Percentiles rank a stretch among this genome's conserved stretches.
Evolutionary conservation across 2,888 invertebrate genomes (phyloP).

Genomic region (Drosophila melanosoma): DNA sequence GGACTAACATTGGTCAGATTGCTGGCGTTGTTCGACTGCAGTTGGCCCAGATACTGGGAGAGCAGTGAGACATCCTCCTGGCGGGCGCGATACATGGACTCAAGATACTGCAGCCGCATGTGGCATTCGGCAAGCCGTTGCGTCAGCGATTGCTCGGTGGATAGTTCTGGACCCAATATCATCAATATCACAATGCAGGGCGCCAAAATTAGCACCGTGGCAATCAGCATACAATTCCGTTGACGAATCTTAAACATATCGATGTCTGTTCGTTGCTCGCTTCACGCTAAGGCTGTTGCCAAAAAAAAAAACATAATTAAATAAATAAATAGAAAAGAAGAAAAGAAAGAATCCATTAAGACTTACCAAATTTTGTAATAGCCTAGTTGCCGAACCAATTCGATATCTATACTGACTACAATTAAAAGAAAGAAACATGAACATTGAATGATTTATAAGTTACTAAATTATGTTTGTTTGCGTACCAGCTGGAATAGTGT

Average conservation of each 20-base stretch:
- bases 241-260: constrained; percentile 85
- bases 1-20: constrained; percentile 43
- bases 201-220: constrained; percentile 86
- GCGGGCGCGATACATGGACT: constrained; percentile 91
- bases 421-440: not conserved
- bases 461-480: not conserved
- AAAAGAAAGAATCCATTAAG: not conserved
- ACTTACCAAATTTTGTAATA: constrained; percentile 26
- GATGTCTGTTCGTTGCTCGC: constrained; percentile 21
- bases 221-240: constrained; percentile 87
- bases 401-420: constrained; percentile 21
- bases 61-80: constrained; percentile 91
- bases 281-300: constrained; percentile 9
- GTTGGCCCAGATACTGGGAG: constrained; percentile 88
- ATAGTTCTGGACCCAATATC: constrained; percentile 86
- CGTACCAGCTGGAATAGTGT: constrained; percentile 35
- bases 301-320: not conserved
- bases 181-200: constrained; percentile 86
- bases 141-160: constrained; percentile 88
- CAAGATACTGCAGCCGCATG: constrained; percentile 91
- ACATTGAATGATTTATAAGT: not conserved
- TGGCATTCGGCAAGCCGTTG: constrained; percentile 91
- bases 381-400: not conserved
- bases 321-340: not conserved
- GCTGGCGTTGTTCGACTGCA: constrained; percentile 69